Evolutionary conservation across 2,888 invertebrate species (phyloP).

Genomic region (Xanthorhoe spadicearia): DNA sequence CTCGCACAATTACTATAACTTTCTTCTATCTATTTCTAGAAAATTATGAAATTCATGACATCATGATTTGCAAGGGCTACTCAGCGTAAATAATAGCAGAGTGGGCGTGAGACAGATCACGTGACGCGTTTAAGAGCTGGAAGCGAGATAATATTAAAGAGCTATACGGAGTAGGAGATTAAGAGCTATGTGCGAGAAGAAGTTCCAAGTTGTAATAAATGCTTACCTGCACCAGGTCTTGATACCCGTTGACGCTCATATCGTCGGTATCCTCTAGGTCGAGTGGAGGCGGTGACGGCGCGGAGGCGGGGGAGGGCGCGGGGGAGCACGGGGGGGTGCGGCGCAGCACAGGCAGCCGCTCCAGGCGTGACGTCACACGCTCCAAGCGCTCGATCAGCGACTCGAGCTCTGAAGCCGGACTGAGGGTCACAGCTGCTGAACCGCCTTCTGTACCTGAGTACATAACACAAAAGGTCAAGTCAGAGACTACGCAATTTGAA

Average conservation of each 20-base stretch:
- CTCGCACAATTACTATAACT: too few species aligned
- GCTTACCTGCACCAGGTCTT: slow-evolving; percentile 86
- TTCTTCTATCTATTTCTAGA: too few species aligned
- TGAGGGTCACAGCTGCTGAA: slow-evolving; percentile 65
- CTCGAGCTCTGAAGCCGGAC: slow-evolving; percentile 86
- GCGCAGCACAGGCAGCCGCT: slow-evolving; percentile 78
- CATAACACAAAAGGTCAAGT: slow-evolving; percentile 7
- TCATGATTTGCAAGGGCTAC: background rate
- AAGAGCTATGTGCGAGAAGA: too few species aligned
- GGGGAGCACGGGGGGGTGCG: slow-evolving; percentile 65
- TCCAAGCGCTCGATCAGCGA: slow-evolving; percentile 90
- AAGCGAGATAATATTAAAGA: background rate
- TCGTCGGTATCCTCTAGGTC: slow-evolving; percentile 57
- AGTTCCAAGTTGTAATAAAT: background rate
- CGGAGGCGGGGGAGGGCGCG: slow-evolving; percentile 60
- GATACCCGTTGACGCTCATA: slow-evolving; percentile 92
- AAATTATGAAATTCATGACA: background rate
- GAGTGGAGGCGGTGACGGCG: slow-evolving; percentile 53
- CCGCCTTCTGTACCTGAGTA: slow-evolving; percentile 79
- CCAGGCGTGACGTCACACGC: slow-evolving; percentile 89
- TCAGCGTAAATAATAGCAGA: background rate
- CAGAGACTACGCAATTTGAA: background rate
- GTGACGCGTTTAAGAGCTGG: background rate
- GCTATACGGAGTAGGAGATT: too few species aligned
- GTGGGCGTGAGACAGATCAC: slow-evolving; percentile 15